phyloP scores from a whole-genome alignment of 2,888 invertebrate species.

The Temnothorax unifasciatus region DNA sequence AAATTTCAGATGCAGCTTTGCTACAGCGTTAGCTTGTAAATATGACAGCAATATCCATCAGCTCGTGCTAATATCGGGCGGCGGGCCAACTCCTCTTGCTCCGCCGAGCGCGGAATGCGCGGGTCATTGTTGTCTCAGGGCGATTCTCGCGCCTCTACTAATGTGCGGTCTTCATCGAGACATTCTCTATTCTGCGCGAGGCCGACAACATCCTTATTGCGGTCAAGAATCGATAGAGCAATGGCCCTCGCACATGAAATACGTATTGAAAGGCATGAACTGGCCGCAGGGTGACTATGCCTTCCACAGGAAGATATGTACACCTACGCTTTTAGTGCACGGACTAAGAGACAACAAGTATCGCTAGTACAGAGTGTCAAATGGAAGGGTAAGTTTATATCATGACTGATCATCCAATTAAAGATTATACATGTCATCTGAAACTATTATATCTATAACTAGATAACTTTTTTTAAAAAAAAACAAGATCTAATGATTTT shows the following conservation, averaged over 20 bases:
- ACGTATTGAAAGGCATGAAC: conserved; percentile 88
- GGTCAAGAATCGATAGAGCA: conserved; percentile 84
- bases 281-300: conserved; percentile 91
- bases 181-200: conserved; percentile 88
- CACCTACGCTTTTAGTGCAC: conserved; percentile 90
- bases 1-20: conserved; percentile 88
- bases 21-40: conserved; percentile 88
- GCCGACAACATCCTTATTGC: conserved; percentile 88
- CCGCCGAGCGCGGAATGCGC: conserved; percentile 88
- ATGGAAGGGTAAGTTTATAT: conserved; percentile 89
- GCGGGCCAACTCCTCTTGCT: conserved; percentile 90
- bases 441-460: not conserved
- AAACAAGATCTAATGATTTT: conserved; percentile 1
- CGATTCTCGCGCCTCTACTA: conserved; percentile 88
- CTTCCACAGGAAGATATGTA: conserved; percentile 89
- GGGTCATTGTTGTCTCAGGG: conserved; percentile 87
- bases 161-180: conserved; percentile 88
- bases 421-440: not conserved
- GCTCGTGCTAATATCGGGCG: conserved; percentile 90
- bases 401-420: not conserved
- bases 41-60: conserved; percentile 88
- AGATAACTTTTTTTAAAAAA: not conserved
- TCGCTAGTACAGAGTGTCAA: conserved; percentile 91
- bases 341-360: conserved; percentile 89
- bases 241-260: conserved; percentile 87